A percentile compares a stretch with the other conserved stretches of the same genome.
phyloP scores from a whole-genome alignment of 1,140 invertebrate species.

The Tachypleus tridentatus region DNA sequence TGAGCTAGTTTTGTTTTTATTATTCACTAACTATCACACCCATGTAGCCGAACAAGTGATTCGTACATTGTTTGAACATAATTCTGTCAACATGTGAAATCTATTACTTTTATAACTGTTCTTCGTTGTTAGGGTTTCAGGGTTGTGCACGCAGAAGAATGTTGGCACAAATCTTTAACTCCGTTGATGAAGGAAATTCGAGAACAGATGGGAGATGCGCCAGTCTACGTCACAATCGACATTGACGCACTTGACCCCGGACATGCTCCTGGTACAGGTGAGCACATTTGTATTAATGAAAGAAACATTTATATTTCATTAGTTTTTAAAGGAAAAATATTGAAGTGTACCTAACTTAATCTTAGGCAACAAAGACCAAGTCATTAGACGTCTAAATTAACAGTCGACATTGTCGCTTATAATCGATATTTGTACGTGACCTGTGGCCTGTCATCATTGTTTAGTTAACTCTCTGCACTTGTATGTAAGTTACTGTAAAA shows the following conservation, averaged over 20 bases:
- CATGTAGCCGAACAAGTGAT: too few relatives aligned
- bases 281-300: background rate
- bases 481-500: background rate
- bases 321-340: too few relatives aligned
- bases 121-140: slow-evolving; percentile 10
- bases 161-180: slow-evolving; percentile 12
- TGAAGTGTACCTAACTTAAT: too few relatives aligned
- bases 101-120: background rate
- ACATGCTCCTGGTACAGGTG: slow-evolving; percentile 20
- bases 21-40: too few relatives aligned
- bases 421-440: background rate
- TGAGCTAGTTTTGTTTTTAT: too few relatives aligned
- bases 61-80: too few relatives aligned
- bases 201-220: slow-evolving; percentile 15
- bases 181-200: slow-evolving; percentile 13
- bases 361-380: too few relatives aligned
- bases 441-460: background rate
- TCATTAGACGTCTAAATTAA: too few relatives aligned
- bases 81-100: background rate
- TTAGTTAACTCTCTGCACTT: background rate
- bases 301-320: too few relatives aligned
- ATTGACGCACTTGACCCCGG: slow-evolving; percentile 19
- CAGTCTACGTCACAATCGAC: slow-evolving; percentile 15
- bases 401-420: too few relatives aligned
- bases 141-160: slow-evolving; percentile 13